Base-by-base conservation (phyloP, 2,888 invertebrate species). In the Brachylomia viminalis region DNA sequence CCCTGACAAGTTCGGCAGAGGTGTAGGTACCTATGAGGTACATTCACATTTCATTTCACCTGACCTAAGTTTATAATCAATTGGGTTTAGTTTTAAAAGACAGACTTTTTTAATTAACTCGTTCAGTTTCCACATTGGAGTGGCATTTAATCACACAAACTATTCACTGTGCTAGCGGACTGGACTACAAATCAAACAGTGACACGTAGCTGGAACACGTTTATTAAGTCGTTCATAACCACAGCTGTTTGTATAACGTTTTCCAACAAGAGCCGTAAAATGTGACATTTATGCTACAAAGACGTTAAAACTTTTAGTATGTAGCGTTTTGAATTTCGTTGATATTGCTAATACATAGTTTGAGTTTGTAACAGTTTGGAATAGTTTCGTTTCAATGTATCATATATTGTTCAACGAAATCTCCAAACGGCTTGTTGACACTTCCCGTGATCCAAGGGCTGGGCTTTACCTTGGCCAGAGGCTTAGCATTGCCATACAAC, bases 81-180 rank as follows among this genome's bases (percentile, higher is more conserved):
- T 58, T 27, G 52, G n/a, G 47, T 54, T 42, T 7, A 17, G 23
- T 59, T 75, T 77, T 23, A 52, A 56, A 80, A 33, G 23, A 30
- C 23, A 62, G 23, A 23, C 59, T 56, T 79, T 72, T 72, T 64
- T 72, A 75, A 76, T 78, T 71, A 72, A 75, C 38, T 56, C 27
- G 67, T 72, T 38, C 61, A 58, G 52, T 77, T 49, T 62, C 76
- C n/a, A 74, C 59, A 47, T 74, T 80, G 69, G 83, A 84, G 76
- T 84, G 83, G 73, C 83, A n/a, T 83, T 80, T 83, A 83, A 83
- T 84, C 64, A 76, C 67, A 73, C 71, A 74, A 79, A 58, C 80
- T 73, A 68, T 68, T 65, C n/a, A 61, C 56, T 45, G 17, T 30
- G 73, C 65, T 52, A 56, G 72, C 76, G 68, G 38, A 58, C 67